phyloP scores from a whole-genome alignment of 2,888 invertebrate genomes.

The Sepioteuthis lessoniana region DNA sequence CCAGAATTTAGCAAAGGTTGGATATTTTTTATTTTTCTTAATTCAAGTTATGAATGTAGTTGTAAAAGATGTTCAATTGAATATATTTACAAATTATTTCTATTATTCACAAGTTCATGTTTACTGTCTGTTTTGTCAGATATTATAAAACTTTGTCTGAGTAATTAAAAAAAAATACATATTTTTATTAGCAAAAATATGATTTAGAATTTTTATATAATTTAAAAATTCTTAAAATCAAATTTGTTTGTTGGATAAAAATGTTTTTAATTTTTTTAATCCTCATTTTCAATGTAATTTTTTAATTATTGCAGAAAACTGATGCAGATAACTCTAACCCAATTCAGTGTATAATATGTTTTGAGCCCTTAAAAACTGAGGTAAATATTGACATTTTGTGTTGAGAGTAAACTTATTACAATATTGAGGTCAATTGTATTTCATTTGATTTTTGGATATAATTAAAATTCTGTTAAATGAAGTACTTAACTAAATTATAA shows the following conservation, averaged over 20 bases:
- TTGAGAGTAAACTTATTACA: neutral
- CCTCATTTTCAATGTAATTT: neutral
- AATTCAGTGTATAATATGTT: constrained; percentile 84
- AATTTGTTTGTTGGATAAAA: too few species aligned
- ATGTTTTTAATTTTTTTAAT: neutral
- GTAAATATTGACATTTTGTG: constrained; percentile 69
- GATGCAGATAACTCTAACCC: constrained; percentile 76
- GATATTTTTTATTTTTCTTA: neutral
- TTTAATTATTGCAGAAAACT: constrained; percentile 74
- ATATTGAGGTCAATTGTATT: neutral
- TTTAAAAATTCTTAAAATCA: too few species aligned
- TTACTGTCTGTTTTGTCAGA: too few species aligned
- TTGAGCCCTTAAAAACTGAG: constrained; percentile 78
- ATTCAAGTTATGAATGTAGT: too few species aligned
- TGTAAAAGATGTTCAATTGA: too few species aligned
- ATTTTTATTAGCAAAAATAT: too few species aligned
- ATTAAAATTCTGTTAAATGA: neutral
- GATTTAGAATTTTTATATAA: too few species aligned
- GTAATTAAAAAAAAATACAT: too few species aligned
- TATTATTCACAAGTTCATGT: too few species aligned
- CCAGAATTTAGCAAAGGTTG: constrained; percentile 79
- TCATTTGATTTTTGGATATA: neutral
- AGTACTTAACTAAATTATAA: neutral
- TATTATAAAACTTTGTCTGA: too few species aligned
- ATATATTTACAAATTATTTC: too few species aligned